phyloP scores from a whole-genome alignment of 2,797 vertebrate genomes.

The Microhierax caerulescens region DNA sequence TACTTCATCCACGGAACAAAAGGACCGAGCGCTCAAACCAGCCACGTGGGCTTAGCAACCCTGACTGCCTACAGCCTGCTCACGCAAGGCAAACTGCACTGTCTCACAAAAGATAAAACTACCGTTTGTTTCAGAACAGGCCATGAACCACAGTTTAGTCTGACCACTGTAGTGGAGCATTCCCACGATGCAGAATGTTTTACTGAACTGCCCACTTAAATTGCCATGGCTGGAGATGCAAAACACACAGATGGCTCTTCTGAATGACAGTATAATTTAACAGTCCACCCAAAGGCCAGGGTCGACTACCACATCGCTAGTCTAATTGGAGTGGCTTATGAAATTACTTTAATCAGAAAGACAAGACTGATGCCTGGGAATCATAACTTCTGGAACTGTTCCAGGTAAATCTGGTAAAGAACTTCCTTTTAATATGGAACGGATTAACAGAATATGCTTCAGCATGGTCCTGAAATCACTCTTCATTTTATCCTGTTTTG shows the following conservation, averaged over 20 bases:
- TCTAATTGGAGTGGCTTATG: not conserved
- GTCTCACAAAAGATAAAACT: not conserved
- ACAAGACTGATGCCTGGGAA: not conserved
- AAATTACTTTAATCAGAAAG: slow-evolving; percentile 31
- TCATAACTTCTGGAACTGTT: not conserved
- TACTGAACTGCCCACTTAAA: not conserved
- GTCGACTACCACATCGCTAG: not conserved
- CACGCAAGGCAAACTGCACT: not conserved
- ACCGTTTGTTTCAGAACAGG: not conserved
- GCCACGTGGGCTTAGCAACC: not conserved
- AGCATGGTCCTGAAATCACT: not conserved
- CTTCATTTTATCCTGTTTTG: not conserved
- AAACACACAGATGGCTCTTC: not conserved
- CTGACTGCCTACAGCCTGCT: not conserved
- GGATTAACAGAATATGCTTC: not conserved
- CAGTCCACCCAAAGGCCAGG: not conserved
- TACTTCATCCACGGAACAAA: not conserved
- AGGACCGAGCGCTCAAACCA: not conserved
- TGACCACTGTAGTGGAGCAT: not conserved
- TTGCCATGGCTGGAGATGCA: not conserved
- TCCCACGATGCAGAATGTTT: not conserved
- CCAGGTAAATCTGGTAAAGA: slow-evolving; percentile 31
- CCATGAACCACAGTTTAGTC: not conserved
- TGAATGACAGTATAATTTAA: not conserved
- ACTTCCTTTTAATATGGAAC: not conserved